These are phyloP conservation scores for Myotis yumanensis DNA, from an alignment of 2,113 vertebrate genomes.

Conservation along the genomic window DNA sequence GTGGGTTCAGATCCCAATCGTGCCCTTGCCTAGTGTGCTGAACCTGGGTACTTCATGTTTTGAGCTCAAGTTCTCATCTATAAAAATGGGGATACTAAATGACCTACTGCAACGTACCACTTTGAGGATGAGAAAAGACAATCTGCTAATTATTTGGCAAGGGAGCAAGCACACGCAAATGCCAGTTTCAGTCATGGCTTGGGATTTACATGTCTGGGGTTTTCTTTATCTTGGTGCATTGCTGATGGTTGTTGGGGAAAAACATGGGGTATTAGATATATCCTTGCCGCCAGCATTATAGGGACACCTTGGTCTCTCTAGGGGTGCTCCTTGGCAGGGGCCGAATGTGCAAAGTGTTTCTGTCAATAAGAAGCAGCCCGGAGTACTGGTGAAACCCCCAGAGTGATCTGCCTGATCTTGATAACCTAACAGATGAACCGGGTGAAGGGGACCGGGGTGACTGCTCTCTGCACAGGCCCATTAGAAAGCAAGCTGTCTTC, in stretches of 20 bases:
- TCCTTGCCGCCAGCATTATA: too few species aligned
- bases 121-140: neutral
- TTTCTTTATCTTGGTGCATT: neutral
- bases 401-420: neutral
- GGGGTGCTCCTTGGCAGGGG: neutral
- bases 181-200: neutral
- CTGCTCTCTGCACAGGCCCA: neutral
- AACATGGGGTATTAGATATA: neutral
- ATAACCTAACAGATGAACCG: neutral
- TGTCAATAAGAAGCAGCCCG: neutral
- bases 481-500: neutral
- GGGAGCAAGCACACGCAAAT: neutral
- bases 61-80: neutral
- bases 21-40: neutral
- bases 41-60: neutral
- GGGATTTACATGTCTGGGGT: neutral
- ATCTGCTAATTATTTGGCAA: neutral
- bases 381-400: neutral
- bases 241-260: neutral
- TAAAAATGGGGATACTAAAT: neutral
- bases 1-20: neutral
- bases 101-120: neutral
- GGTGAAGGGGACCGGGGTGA: fast-evolving
- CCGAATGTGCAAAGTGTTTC: neutral
- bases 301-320: neutral